Evolutionary conservation across 2,888 invertebrate genomes (phyloP), one percentile per base, ranked within the genome.

Genomic region (Campoplex capitator): DNA sequence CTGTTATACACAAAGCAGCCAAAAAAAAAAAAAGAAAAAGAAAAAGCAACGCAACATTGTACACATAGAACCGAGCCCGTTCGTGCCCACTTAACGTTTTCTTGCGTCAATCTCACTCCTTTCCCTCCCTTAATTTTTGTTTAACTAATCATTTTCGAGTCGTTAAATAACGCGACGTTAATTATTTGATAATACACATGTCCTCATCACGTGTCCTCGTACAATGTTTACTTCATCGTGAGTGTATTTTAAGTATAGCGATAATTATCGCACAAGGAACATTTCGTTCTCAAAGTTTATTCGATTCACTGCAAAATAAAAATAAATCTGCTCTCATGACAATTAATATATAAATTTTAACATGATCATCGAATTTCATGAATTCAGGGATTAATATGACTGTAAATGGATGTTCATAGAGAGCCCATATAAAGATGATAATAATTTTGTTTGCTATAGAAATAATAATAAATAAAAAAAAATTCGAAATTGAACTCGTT

Each of bases 101-200:
- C 90, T 91, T 91, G 87, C 90, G 89, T 91, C 91, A 90, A 84
- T 83, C 74, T 71, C 82, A 62, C 73, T 78, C 86, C 85, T 84
- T 84, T 86, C 56, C 51, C 82, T 88, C 89, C 91, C 91, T 93
- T 93, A 93, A 23, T 23, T 23, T 93, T 93, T 93, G 92, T 93
- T 92, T 91, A 93, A 92, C 92, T 93, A 93, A 93, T 93, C 93
- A 90, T 90, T 81, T 89, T 88, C 86, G 82, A 58, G 80, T 71
- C 56, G 85, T 87, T 87, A 77, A 77, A 85, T 85, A 85, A 87
- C 35, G 56, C 35, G 84, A 91, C 92, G 93, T 93, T 93, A 94
- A 93, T 92, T 89, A 88, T 87, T 92, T 92, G 92, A 93, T 92
- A 92, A 93, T 91, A 93, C 92, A 93, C 42, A 79, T 48, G 45